Evolutionary conservation across 2,888 invertebrate genomes (phyloP).

Genomic region (Drosophila meridiana): DNA sequence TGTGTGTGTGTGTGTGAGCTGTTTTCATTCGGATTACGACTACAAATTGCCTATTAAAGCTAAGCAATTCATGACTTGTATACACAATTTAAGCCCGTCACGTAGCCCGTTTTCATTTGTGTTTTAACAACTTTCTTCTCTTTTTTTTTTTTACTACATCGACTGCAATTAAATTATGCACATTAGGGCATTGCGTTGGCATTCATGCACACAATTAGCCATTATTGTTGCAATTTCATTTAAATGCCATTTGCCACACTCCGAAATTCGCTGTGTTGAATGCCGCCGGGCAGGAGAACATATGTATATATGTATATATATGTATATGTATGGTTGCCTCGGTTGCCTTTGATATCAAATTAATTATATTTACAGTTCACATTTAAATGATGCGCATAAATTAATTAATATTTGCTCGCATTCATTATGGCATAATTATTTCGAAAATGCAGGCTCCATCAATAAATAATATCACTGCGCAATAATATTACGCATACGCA

Average conservation of each 20-base stretch:
- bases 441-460: constrained; percentile 2
- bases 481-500: constrained; percentile 30
- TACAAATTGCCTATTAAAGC: constrained; percentile 71
- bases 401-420: constrained; percentile 7
- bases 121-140: constrained; percentile 50
- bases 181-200: constrained; percentile 27
- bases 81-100: constrained; percentile 41
- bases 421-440: constrained; percentile 11
- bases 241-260: constrained; percentile 1
- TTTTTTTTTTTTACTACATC: neutral
- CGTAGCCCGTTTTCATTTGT: constrained; percentile 53
- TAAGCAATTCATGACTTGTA: constrained; percentile 19
- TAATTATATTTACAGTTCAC: constrained; percentile 18
- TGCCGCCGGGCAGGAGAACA: neutral
- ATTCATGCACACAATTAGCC: constrained; percentile 40
- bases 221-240: constrained; percentile 29
- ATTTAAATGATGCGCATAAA: constrained; percentile 32
- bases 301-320: too few species aligned
- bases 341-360: neutral
- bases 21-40: constrained; percentile 59
- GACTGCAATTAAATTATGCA: constrained; percentile 56
- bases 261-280: neutral
- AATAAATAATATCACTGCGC: constrained; percentile 14
- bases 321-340: neutral
- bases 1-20: constrained; percentile 40